phyloP scores from a whole-genome alignment of 2,113 vertebrate species.

The Poecile atricapillus region DNA sequence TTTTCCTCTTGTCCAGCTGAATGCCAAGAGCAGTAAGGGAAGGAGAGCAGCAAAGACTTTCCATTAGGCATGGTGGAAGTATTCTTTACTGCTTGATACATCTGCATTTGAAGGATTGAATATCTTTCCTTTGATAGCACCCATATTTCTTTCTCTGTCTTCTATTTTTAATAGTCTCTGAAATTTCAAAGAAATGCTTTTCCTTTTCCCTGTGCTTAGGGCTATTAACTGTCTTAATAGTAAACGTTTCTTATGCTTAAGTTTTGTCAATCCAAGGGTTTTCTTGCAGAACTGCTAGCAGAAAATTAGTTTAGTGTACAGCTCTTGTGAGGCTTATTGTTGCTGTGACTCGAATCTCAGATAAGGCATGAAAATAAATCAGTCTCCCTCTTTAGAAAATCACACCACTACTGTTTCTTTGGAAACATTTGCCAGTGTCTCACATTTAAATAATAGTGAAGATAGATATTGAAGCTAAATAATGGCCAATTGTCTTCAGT shows the following conservation, averaged over 20 bases:
- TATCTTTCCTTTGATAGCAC: constrained; percentile 37
- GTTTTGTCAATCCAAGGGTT: constrained; percentile 18
- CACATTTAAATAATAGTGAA: constrained; percentile 38
- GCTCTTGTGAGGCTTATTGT: constrained; percentile 50
- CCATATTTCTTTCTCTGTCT: neutral
- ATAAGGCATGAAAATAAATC: constrained; percentile 38
- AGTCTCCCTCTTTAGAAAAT: constrained; percentile 13
- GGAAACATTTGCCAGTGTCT: constrained; percentile 29
- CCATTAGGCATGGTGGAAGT: constrained; percentile 41
- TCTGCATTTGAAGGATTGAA: constrained; percentile 51
- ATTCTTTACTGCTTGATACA: constrained; percentile 17
- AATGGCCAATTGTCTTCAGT: constrained; percentile 35
- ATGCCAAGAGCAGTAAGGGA: neutral
- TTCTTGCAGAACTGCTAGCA: constrained; percentile 6
- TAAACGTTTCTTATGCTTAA: constrained; percentile 5
- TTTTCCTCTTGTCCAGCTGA: neutral
- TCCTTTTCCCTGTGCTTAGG: constrained; percentile 29
- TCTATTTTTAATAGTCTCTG: neutral
- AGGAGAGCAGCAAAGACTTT: constrained; percentile 44
- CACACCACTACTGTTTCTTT: neutral
- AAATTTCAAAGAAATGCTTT: constrained; percentile 46
- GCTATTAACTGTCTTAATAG: constrained; percentile 51
- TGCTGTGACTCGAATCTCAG: constrained; percentile 18
- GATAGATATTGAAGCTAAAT: constrained; percentile 42
- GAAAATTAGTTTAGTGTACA: constrained; percentile 25